phyloP scores from a whole-genome alignment of 1,140 invertebrate genomes.

The Mesaphorura yosii region DNA sequence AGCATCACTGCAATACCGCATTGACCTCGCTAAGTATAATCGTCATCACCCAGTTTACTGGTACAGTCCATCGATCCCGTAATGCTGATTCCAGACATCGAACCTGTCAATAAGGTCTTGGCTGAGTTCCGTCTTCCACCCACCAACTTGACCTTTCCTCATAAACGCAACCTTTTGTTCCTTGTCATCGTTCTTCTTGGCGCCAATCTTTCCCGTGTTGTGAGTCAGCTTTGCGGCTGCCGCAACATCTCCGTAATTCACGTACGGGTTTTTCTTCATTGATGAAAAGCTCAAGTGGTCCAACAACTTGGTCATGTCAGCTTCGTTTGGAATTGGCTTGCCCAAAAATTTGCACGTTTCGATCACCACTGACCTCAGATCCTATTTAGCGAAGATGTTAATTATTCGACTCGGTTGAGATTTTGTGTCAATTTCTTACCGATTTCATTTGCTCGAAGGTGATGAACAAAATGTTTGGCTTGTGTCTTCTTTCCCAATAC shows the following conservation, averaged over 20 bases:
- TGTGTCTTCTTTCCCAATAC: conserved; percentile 19
- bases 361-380: conserved; percentile 49
- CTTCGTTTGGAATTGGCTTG: conserved; percentile 50
- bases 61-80: too few relatives aligned
- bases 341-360: conserved; percentile 61
- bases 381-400: too few relatives aligned
- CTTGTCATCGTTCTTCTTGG: too few relatives aligned
- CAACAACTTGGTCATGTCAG: conserved; percentile 52
- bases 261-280: conserved; percentile 66
- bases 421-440: too few relatives aligned
- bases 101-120: conserved; percentile 45
- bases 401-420: too few relatives aligned
- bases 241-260: conserved; percentile 42
- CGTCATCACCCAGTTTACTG: too few relatives aligned
- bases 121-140: conserved; percentile 27
- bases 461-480: conserved; percentile 26
- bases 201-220: conserved; percentile 7
- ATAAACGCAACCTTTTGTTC: conserved; percentile 30
- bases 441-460: conserved; percentile 30
- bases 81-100: conserved; percentile 29
- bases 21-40: too few relatives aligned
- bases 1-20: too few relatives aligned
- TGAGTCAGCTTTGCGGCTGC: too few relatives aligned
- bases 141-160: conserved; percentile 29
- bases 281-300: conserved; percentile 64